phyloP scores from a whole-genome alignment of 2,888 invertebrate genomes.

The Rhagophthalmus giganteus region DNA sequence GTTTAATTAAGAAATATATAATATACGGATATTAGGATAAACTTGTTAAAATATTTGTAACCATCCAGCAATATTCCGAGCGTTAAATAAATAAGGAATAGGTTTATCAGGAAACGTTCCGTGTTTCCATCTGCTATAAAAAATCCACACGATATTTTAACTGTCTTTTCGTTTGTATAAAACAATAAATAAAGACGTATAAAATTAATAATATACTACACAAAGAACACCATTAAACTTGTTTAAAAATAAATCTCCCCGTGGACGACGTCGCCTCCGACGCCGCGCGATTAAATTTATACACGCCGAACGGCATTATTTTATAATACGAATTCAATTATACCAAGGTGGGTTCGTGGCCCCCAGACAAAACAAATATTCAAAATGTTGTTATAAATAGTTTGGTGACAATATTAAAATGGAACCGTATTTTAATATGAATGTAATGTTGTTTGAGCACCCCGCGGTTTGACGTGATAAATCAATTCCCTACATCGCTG shows the following conservation, averaged over 20 bases:
- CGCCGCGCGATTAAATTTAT: conserved; percentile 22
- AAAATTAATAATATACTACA: conserved; percentile 13
- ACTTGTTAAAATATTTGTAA: no score
- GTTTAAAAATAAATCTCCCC: conserved; percentile 17
- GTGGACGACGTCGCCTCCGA: conserved; percentile 6
- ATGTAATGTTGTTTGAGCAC: conserved; percentile 51
- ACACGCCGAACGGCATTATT: conserved; percentile 43
- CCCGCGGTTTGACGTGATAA: conserved; percentile 54
- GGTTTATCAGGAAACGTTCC: no score
- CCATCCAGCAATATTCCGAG: no score
- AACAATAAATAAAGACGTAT: conserved; percentile 16
- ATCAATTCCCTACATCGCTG: conserved; percentile 56
- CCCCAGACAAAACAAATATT: conserved; percentile 52
- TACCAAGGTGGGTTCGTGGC: conserved; percentile 43
- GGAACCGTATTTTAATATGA: conserved; percentile 54
- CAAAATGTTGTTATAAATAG: conserved; percentile 55
- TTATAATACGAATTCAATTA: conserved; percentile 55
- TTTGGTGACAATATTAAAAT: conserved; percentile 58
- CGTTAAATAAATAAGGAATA: no score
- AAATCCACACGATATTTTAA: conserved; percentile 10
- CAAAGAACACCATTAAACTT: conserved; percentile 16
- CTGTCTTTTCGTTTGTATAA: conserved; percentile 13
- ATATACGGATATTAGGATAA: no score
- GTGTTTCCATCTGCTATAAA: no score
- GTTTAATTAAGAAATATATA: no score